Evolutionary conservation across 2,888 invertebrate species (phyloP).

Genomic region (Laothoe populi): DNA sequence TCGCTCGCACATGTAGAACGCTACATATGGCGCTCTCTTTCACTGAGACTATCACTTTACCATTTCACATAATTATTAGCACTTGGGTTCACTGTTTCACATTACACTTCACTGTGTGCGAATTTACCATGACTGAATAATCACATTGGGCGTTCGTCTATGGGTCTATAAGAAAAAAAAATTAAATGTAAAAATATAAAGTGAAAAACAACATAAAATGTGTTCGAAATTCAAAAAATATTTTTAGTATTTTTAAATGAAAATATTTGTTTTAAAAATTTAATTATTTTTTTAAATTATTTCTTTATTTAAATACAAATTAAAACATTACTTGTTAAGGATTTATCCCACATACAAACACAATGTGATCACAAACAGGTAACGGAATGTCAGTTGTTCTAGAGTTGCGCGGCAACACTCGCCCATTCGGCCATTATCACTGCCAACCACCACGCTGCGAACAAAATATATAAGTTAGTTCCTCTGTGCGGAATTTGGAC

Average conservation of each 20-base stretch:
- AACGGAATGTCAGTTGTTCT: slow-evolving; percentile 8
- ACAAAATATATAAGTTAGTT: slow-evolving; percentile 36
- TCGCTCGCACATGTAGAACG: slow-evolving; percentile 33
- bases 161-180: neutral
- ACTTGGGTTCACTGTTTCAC: slow-evolving; percentile 32
- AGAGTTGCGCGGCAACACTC: slow-evolving; percentile 32
- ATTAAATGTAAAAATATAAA: neutral
- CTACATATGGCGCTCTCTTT: slow-evolving; percentile 28
- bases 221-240: neutral
- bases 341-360: neutral
- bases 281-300: neutral
- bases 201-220: neutral
- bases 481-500: slow-evolving; percentile 34
- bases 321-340: neutral
- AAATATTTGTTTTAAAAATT: neutral
- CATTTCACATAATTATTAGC: slow-evolving; percentile 29
- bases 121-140: slow-evolving; percentile 8
- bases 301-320: too few relatives aligned
- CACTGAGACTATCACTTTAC: slow-evolving; percentile 24
- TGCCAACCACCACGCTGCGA: slow-evolving; percentile 27
- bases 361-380: slow-evolving; percentile 12
- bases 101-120: slow-evolving; percentile 38
- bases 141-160: slow-evolving; percentile 27
- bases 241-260: neutral
- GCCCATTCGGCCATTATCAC: slow-evolving; percentile 30